Evolutionary conservation across 1,140 invertebrate species (phyloP).

Genomic region (Drosophila pallidifrons): DNA sequence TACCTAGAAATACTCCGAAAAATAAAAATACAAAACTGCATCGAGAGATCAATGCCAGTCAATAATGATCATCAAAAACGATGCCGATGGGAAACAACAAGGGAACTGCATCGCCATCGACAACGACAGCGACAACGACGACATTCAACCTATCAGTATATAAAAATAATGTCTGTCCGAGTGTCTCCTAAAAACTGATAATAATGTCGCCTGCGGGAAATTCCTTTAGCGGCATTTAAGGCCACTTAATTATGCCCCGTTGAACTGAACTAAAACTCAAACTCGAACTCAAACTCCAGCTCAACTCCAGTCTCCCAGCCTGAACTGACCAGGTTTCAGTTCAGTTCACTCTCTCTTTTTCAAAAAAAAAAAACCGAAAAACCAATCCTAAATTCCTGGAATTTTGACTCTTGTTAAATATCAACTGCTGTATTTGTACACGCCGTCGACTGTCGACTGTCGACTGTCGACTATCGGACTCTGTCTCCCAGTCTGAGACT

Average conservation of each 20-base stretch:
- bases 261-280: constrained; percentile 20
- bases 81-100: constrained; percentile 21
- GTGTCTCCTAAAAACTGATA: constrained; percentile 66
- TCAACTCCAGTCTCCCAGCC: background rate
- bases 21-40: no score
- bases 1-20: background rate
- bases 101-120: constrained; percentile 9
- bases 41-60: constrained; percentile 45
- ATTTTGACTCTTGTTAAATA: constrained; percentile 78
- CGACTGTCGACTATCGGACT: constrained; percentile 27
- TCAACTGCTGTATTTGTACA: constrained; percentile 79
- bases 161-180: constrained; percentile 17
- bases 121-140: no score
- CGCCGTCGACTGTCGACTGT: constrained; percentile 28
- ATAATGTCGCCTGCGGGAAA: constrained; percentile 82
- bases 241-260: constrained; percentile 79
- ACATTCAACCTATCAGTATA: constrained; percentile 23
- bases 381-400: constrained; percentile 79
- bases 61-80: constrained; percentile 39
- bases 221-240: constrained; percentile 82
- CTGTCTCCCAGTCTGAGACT: background rate
- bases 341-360: background rate
- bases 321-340: constrained; percentile 22
- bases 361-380: constrained; percentile 10
- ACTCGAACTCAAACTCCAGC: background rate